Percentiles rank a stretch among this genome's conserved stretches.
Conservation (phyloP, 2,888 invertebrate genomes). For the Orthosia incerta region DNA sequence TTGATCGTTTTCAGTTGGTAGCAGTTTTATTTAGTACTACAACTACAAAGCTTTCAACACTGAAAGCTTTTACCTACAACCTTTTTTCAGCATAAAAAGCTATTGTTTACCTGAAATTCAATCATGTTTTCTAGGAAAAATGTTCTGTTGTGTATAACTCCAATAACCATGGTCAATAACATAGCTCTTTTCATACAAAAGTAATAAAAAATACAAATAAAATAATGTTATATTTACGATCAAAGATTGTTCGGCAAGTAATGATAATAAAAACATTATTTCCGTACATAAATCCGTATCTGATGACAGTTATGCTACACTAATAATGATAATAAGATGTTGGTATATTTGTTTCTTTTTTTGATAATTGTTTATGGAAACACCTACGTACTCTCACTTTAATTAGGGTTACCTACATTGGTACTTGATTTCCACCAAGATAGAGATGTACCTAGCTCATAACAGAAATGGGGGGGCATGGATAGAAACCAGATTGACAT, state of each 20-base stretch:
- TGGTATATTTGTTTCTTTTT: not conserved
- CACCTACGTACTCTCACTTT: not conserved
- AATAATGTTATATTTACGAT: conserved; percentile 56
- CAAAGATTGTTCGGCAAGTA: conserved; percentile 41
- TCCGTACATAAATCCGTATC: conserved; percentile 38
- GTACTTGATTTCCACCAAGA: not conserved
- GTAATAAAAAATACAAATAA: conserved; percentile 52
- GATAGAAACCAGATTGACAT: too few species aligned
- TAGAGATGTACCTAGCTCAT: not conserved
- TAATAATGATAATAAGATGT: conserved; percentile 28
- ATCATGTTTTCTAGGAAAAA: conserved; percentile 15
- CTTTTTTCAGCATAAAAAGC: conserved; percentile 29
- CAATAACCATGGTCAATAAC: conserved; percentile 23
- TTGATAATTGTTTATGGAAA: not conserved
- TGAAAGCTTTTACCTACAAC: conserved; percentile 26
- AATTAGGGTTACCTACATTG: not conserved
- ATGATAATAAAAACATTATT: conserved; percentile 48
- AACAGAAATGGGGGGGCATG: too few species aligned
- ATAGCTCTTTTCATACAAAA: conserved; percentile 29
- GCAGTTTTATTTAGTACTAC: conserved; percentile 38
- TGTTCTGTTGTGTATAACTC: not conserved
- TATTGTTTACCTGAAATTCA: conserved; percentile 35
- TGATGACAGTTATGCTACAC: conserved; percentile 15
- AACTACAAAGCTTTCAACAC: conserved; percentile 35
- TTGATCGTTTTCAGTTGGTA: conserved; percentile 34